These are phyloP conservation scores for Drosophila helvetica DNA, from an alignment of 2,888 invertebrate species.

Conservation along the genomic window DNA sequence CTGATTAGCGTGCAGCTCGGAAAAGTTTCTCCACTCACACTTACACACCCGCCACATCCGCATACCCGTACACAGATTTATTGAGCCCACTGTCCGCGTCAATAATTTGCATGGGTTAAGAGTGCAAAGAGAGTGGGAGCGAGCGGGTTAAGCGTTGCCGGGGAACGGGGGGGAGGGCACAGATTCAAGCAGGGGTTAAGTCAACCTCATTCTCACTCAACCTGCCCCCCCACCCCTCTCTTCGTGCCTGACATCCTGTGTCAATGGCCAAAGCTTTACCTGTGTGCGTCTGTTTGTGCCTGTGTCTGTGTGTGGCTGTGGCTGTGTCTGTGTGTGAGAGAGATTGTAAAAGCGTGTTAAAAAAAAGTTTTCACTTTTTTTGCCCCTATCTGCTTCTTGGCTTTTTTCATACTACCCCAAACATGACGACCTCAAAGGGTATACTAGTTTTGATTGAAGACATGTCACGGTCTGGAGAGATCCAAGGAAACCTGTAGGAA, in stretches of 20 bases:
- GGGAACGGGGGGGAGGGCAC: background rate
- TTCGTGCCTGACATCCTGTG: constrained; percentile 49
- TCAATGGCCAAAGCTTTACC: constrained; percentile 67
- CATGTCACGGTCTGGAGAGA: background rate
- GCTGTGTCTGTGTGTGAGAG: constrained; percentile 37
- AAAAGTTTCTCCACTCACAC: constrained; percentile 59
- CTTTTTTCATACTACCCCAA: background rate
- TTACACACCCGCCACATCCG: constrained; percentile 2
- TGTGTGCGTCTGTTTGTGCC: constrained; percentile 31
- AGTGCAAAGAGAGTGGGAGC: constrained; percentile 5
- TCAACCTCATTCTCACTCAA: constrained; percentile 12
- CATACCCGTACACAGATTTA: constrained; percentile 56
- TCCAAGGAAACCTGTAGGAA: no score
- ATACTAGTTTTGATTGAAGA: background rate
- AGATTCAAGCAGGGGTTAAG: constrained; percentile 31
- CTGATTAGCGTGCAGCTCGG: constrained; percentile 72
- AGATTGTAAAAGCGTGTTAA: constrained; percentile 73
- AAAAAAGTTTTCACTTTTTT: constrained; percentile 60
- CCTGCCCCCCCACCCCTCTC: background rate
- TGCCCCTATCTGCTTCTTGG: background rate
- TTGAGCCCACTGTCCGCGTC: constrained; percentile 72
- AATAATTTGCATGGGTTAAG: constrained; percentile 72
- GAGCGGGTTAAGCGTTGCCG: no score
- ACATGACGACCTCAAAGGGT: background rate
- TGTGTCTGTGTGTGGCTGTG: constrained; percentile 16